Evolutionary conservation across 1,140 invertebrate species (phyloP).

Genomic region (Zelostemma sp.): DNA sequence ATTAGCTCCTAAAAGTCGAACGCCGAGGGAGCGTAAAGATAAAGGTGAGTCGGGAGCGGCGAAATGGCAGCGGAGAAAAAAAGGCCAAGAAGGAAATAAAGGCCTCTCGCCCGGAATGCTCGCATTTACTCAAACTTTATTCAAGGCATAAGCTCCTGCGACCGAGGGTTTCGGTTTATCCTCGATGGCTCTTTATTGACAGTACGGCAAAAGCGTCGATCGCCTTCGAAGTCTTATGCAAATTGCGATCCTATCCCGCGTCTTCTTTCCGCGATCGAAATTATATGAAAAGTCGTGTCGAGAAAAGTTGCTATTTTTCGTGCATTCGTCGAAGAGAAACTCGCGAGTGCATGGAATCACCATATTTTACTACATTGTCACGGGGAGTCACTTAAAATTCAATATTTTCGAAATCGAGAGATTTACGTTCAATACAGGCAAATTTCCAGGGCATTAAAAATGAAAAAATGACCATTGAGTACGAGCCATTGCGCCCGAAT

Average conservation of each 20-base stretch:
- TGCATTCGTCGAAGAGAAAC: no score
- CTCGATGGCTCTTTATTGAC: conserved; percentile 47
- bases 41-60: conserved; percentile 30
- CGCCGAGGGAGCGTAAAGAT: conserved; percentile 26
- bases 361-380: no score
- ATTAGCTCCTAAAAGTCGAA: conserved; percentile 50
- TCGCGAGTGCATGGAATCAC: no score
- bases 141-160: conserved; percentile 42
- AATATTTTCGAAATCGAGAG: no score
- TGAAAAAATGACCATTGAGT: conserved; percentile 44
- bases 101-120: conserved; percentile 24
- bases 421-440: neutral
- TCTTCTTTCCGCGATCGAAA: no score
- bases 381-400: no score
- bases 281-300: no score
- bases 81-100: conserved; percentile 26
- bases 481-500: conserved; percentile 20
- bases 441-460: conserved; percentile 26
- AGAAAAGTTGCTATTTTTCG: no score
- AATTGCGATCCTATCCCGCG: conserved; percentile 40
- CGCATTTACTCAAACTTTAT: conserved; percentile 47
- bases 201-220: conserved; percentile 41
- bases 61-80: conserved; percentile 14
- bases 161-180: conserved; percentile 44
- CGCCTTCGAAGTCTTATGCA: conserved; percentile 42